Evolutionary conservation across 2,113 vertebrate species (phyloP).

Genomic region (Upupa epops): DNA sequence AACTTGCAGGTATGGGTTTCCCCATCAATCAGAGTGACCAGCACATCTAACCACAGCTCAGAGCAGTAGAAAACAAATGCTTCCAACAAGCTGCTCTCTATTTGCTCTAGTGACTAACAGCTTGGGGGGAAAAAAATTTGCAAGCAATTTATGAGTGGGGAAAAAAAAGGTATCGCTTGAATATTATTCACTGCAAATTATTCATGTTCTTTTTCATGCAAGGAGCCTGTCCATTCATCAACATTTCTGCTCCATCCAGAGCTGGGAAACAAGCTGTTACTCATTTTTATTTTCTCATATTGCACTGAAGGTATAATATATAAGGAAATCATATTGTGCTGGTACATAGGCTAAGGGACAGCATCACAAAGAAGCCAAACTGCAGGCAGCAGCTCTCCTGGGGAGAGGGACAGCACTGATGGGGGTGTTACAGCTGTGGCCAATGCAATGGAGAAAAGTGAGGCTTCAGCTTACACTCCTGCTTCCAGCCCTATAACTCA

Average conservation of each 20-base stretch:
- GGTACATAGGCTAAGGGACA: neutral
- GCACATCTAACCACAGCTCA: neutral
- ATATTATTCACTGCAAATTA: conserved; percentile 65
- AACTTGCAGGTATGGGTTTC: neutral
- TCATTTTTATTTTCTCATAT: conserved; percentile 66
- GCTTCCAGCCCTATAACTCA: accelerated
- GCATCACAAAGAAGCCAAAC: neutral
- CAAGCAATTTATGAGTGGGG: conserved; percentile 53
- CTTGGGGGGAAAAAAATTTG: neutral
- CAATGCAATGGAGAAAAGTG: accelerated
- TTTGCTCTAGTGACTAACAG: conserved; percentile 42
- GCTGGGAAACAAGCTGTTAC: conserved; percentile 54
- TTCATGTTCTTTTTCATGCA: conserved; percentile 57
- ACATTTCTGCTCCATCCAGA: conserved; percentile 59
- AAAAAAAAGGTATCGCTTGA: conserved; percentile 50
- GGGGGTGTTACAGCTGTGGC: neutral
- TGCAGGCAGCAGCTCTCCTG: neutral
- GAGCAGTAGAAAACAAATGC: conserved; percentile 34
- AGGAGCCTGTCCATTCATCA: conserved; percentile 58
- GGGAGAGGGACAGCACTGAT: neutral
- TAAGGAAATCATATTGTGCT: conserved; percentile 12
- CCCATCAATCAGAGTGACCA: conserved; percentile 50
- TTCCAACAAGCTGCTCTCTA: conserved; percentile 4
- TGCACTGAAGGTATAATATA: conserved; percentile 35
- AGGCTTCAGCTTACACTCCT: neutral